These are phyloP conservation scores for Smittia sp. DNA, from an alignment of 2,888 invertebrate genomes.

Conservation along the genomic window DNA sequence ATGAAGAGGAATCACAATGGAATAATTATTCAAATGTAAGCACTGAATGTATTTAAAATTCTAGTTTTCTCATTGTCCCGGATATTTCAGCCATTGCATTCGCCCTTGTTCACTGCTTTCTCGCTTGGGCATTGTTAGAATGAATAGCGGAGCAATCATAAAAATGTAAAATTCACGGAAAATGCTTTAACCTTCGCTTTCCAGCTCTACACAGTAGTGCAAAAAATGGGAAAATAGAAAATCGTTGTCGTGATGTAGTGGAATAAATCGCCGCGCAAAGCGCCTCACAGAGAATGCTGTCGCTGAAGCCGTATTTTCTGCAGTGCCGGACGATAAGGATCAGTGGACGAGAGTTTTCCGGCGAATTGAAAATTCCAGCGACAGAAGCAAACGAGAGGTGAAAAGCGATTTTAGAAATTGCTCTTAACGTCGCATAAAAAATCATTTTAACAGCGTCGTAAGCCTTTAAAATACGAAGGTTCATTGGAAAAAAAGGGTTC, in stretches of 20 bases:
- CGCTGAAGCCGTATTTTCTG: neutral
- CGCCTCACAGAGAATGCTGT: neutral
- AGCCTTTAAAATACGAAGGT: neutral
- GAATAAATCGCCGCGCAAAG: neutral
- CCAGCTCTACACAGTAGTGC: neutral
- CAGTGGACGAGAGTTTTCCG: neutral
- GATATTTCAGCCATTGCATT: slow-evolving; percentile 5
- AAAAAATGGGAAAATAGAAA: neutral
- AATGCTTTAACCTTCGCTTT: neutral
- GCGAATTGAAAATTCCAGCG: too few relatives aligned
- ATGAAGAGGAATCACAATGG: slow-evolving; percentile 25
- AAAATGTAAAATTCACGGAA: slow-evolving; percentile 7
- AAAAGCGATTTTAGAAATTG: neutral
- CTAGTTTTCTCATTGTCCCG: slow-evolving; percentile 11
- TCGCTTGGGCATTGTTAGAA: neutral
- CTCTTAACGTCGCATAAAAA: neutral
- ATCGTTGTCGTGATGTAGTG: neutral
- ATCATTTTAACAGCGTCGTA: neutral
- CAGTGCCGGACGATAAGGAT: neutral
- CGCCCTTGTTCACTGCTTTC: neutral
- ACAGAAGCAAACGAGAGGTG: neutral
- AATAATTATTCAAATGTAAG: slow-evolving; percentile 39
- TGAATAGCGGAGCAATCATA: slow-evolving; percentile 7
- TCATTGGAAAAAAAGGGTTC: neutral
- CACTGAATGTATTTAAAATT: slow-evolving; percentile 24